These are phyloP conservation scores for Bombus breviceps DNA, from an alignment of 1,140 invertebrate genomes.

Conservation along the genomic window DNA sequence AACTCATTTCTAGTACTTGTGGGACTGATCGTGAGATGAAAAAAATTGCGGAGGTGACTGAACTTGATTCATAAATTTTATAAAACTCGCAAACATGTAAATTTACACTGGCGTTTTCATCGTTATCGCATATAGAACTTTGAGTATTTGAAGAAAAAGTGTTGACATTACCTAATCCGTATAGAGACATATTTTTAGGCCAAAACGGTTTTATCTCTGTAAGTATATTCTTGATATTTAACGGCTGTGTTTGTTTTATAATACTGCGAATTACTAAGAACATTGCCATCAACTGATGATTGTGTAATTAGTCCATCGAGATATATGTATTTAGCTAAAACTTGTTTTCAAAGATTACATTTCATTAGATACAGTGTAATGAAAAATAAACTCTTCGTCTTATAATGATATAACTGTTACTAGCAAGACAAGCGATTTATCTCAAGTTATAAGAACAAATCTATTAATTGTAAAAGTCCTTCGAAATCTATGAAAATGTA, in stretches of 20 bases:
- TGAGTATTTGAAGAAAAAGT: not conserved
- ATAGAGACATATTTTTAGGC: not conserved
- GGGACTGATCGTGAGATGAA: too few species aligned
- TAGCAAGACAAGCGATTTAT: not conserved
- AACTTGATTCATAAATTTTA: not conserved
- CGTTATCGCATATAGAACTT: not conserved
- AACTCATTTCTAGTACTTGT: too few species aligned
- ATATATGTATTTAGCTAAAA: not conserved
- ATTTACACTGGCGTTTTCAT: not conserved
- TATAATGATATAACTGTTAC: not conserved
- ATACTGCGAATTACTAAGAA: not conserved
- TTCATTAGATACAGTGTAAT: not conserved
- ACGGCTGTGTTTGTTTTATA: slow-evolving; percentile 3
- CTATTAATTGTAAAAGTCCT: not conserved
- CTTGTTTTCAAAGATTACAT: not conserved
- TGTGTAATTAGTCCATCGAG: not conserved
- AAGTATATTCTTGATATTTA: not conserved
- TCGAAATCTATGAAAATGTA: too few species aligned
- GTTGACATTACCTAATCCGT: slow-evolving; percentile 7
- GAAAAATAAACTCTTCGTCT: not conserved
- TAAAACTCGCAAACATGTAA: not conserved
- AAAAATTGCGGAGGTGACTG: not conserved
- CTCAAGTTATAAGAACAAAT: not conserved
- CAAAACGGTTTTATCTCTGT: slow-evolving; percentile 8
- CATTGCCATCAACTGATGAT: not conserved